Evolutionary conservation across 2,113 vertebrate species (phyloP).

Genomic region (Scomber japonicus): DNA sequence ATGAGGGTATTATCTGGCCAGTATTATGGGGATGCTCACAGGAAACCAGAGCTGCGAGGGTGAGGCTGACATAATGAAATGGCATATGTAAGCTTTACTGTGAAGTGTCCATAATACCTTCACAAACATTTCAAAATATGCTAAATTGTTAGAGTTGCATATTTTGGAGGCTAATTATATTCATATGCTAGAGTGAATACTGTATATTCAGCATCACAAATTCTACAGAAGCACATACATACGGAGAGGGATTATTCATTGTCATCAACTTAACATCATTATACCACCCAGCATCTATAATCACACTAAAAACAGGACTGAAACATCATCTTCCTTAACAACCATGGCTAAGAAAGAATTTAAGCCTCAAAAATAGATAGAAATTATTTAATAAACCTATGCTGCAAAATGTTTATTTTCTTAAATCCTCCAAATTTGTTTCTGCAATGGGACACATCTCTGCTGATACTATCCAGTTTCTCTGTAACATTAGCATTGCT

Average conservation of each 20-base stretch:
- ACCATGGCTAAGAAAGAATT: neutral
- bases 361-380: neutral
- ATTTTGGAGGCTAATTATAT: slow-evolving; percentile 2
- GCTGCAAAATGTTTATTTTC: neutral
- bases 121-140: slow-evolving; percentile 13
- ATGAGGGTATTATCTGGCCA: slow-evolving; percentile 46
- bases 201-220: slow-evolving; percentile 3
- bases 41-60: slow-evolving; percentile 42
- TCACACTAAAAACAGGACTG: slow-evolving; percentile 2
- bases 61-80: neutral
- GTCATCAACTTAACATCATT: neutral
- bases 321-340: neutral
- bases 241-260: neutral
- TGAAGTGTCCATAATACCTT: neutral
- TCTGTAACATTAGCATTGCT: slow-evolving; percentile 44
- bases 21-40: slow-evolving; percentile 14
- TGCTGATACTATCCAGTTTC: neutral
- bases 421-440: neutral
- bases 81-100: neutral
- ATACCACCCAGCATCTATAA: slow-evolving; percentile 3
- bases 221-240: neutral
- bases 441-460: neutral
- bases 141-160: slow-evolving; percentile 5
- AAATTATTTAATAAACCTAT: neutral
- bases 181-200: neutral